Evolutionary conservation across 2,888 invertebrate genomes (phyloP).

Genomic region (Heliconius sara): DNA sequence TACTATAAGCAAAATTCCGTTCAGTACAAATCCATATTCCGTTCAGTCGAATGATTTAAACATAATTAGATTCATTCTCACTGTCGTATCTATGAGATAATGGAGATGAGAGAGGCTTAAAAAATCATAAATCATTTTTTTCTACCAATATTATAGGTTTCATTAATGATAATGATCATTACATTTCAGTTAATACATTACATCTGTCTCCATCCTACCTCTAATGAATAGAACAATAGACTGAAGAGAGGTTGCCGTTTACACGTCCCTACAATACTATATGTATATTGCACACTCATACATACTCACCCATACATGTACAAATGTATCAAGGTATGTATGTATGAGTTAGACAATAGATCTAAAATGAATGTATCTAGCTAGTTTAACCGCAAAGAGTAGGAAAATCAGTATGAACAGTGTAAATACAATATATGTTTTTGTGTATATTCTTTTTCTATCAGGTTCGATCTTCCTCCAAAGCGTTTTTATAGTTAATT

Average conservation of each 20-base stretch:
- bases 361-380: slow-evolving; percentile 41
- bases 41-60: no score
- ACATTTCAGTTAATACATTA: neutral
- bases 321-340: slow-evolving; percentile 6
- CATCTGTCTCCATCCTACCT: slow-evolving; percentile 6
- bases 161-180: neutral
- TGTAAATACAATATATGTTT: neutral
- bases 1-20: no score
- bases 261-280: slow-evolving; percentile 33
- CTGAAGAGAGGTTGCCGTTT: slow-evolving; percentile 23
- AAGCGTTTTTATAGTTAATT: neutral
- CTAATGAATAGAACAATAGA: slow-evolving; percentile 26
- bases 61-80: no score
- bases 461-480: no score
- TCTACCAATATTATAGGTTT: neutral
- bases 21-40: no score
- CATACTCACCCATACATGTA: neutral
- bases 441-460: neutral
- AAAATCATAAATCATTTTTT: neutral
- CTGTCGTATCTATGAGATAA: neutral
- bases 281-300: neutral
- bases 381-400: slow-evolving; percentile 21
- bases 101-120: neutral
- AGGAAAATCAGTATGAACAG: slow-evolving; percentile 12
- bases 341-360: slow-evolving; percentile 41